A percentile compares a stretch with the other conserved stretches of the same genome.
phyloP scores from a whole-genome alignment of 2,888 invertebrate genomes.

The Polietes domitor region DNA sequence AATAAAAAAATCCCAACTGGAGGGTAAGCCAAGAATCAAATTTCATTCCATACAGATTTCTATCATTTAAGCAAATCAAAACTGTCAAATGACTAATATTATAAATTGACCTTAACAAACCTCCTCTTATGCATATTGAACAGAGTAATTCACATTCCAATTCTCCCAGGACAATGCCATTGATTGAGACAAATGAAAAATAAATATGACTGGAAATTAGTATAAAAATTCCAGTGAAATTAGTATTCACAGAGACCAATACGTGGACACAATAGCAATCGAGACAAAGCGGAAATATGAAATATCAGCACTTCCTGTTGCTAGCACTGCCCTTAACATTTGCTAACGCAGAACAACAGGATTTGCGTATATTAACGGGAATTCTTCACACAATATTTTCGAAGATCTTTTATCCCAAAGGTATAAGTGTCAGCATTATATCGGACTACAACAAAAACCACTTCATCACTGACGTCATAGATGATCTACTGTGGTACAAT shows the following conservation, averaged over 20 bases:
- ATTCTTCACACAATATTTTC: conserved; percentile 11
- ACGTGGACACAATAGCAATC: neutral
- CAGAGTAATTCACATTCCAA: neutral
- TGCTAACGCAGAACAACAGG: neutral
- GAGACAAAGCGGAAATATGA: neutral
- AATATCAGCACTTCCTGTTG: neutral
- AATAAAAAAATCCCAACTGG: no score
- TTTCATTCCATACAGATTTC: no score
- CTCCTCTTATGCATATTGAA: neutral
- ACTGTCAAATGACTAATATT: no score
- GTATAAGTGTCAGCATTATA: conserved; percentile 27
- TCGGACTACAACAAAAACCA: neutral
- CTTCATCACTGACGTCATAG: neutral
- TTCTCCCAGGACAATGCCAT: neutral
- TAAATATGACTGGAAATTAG: no score
- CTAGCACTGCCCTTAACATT: neutral
- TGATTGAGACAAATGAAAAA: neutral
- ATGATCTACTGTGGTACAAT: neutral
- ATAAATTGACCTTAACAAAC: no score
- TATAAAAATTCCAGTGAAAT: no score
- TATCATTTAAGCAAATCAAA: no score
- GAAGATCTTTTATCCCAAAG: neutral
- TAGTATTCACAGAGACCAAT: no score
- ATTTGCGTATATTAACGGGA: neutral
- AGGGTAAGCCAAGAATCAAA: no score